These are phyloP conservation scores for Anthopleura sola DNA, from an alignment of 64 coral and sea anemone species.

Conservation along the genomic window DNA sequence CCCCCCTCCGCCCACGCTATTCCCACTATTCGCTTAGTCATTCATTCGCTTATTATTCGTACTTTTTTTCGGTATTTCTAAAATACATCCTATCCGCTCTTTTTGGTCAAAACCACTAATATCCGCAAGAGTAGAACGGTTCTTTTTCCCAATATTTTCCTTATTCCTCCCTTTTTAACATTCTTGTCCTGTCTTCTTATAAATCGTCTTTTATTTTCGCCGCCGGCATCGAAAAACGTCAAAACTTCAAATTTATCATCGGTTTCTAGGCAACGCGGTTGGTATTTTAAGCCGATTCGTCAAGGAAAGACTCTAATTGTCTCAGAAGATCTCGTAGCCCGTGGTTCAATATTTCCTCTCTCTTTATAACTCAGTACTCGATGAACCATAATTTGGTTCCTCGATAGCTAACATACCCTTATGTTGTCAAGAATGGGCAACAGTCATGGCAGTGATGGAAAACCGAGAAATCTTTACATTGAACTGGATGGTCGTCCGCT, in stretches of 20 bases:
- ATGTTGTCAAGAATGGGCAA: conserved; percentile 3
- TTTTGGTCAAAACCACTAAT: too few relatives aligned
- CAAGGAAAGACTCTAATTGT: not conserved
- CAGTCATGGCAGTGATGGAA: not conserved
- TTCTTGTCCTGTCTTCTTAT: not conserved
- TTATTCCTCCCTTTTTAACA: not conserved
- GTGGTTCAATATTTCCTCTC: not conserved
- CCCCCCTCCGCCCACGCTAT: too few relatives aligned
- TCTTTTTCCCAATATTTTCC: too few relatives aligned
- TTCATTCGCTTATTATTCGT: too few relatives aligned
- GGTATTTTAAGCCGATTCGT: not conserved
- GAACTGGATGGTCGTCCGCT: not conserved
- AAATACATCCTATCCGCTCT: too few relatives aligned
- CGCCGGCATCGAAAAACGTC: not conserved
- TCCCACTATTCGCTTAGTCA: too few relatives aligned
- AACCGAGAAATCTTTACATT: not conserved
- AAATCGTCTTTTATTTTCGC: not conserved
- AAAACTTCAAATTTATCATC: not conserved
- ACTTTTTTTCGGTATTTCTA: too few relatives aligned
- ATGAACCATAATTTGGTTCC: not conserved
- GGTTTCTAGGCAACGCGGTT: not conserved
- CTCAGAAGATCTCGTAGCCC: not conserved
- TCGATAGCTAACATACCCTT: not conserved
- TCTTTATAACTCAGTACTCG: not conserved
- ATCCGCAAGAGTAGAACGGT: too few relatives aligned